Conservation (phyloP, 2,888 invertebrate genomes). For the Acanthopleura granulata region DNA sequence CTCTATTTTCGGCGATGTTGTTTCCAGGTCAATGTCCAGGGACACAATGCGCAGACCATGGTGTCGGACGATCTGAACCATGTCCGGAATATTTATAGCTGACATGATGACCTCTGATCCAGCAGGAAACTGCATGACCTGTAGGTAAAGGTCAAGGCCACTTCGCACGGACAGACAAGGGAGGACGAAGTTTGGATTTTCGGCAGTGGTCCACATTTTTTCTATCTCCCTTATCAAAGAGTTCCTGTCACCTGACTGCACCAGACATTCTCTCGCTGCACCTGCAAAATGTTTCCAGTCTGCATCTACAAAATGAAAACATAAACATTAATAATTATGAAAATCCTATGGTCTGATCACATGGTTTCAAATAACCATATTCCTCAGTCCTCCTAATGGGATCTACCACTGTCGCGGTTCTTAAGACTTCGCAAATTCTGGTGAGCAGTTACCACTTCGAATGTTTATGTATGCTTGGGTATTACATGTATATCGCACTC, state of each 20-base stretch:
- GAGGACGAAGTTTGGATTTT: slow-evolving; percentile 52
- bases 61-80: slow-evolving; percentile 59
- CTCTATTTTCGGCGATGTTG: slow-evolving; percentile 61
- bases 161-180: slow-evolving; percentile 61
- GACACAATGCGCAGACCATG: slow-evolving; percentile 64
- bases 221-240: slow-evolving; percentile 37
- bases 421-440: too few species aligned
- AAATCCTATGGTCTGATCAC: too few species aligned
- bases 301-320: slow-evolving; percentile 42
- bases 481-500: too few species aligned
- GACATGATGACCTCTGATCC: slow-evolving; percentile 70
- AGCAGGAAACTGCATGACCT: slow-evolving; percentile 60
- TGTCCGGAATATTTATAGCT: slow-evolving; percentile 69
- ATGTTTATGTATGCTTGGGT: too few species aligned
- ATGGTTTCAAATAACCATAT: neutral
- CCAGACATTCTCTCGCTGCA: slow-evolving; percentile 41
- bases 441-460: too few species aligned
- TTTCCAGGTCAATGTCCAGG: slow-evolving; percentile 65
- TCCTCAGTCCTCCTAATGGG: neutral
- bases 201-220: slow-evolving; percentile 43
- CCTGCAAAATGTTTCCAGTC: slow-evolving; percentile 38
- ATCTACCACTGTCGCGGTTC: too few species aligned
- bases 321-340: neutral
- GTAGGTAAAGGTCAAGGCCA: slow-evolving; percentile 62
- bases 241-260: slow-evolving; percentile 30